phyloP scores from a whole-genome alignment of 2,113 vertebrate genomes.

The Aptenodytes patagonicus region DNA sequence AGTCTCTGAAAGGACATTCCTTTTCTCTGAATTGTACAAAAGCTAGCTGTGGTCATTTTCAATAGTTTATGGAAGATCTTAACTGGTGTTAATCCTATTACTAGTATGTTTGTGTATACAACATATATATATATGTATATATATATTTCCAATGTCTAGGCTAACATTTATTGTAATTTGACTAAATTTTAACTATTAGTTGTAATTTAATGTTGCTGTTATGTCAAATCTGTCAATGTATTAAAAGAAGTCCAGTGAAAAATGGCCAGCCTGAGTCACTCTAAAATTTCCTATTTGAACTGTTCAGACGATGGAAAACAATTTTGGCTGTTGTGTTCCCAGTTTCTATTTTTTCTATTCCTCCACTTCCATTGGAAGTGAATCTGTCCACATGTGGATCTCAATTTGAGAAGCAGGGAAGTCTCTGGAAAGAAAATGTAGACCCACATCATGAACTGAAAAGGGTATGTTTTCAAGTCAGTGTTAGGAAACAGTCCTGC shows the following conservation, averaged over 20 bases:
- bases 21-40: background rate
- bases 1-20: constrained; percentile 6
- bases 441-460: background rate
- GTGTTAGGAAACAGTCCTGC: background rate
- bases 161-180: background rate
- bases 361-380: background rate
- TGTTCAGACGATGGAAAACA: background rate
- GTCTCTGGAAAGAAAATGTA: background rate
- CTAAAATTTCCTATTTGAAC: background rate
- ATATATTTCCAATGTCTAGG: background rate
- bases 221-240: background rate
- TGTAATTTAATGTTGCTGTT: background rate
- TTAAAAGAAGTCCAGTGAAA: background rate
- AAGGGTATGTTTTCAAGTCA: background rate
- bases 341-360: background rate
- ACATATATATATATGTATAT: background rate
- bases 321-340: background rate
- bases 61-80: background rate
- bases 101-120: background rate
- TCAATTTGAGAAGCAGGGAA: background rate
- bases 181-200: background rate
- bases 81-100: background rate
- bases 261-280: background rate
- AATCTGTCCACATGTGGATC: background rate
- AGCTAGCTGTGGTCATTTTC: background rate